Evolutionary conservation across 2,113 vertebrate genomes (phyloP), one percentile per base, ranked within the genome.

Genomic region (Dermatemys mawii): DNA sequence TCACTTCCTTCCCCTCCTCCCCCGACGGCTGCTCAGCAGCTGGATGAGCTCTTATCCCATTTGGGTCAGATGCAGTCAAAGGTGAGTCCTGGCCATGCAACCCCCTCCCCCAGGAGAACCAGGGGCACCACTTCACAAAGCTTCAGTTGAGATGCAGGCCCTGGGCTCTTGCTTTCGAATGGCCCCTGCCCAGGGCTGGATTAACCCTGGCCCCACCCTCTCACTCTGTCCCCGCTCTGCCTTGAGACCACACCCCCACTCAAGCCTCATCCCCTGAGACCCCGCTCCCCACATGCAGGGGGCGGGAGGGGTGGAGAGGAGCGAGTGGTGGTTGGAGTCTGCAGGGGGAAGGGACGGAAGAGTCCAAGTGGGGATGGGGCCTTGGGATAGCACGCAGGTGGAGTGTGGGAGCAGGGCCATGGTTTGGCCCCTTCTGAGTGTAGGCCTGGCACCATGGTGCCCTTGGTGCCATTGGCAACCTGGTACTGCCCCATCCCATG

Each of bases 1-100:
- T 53, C 10, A 5, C 16, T 11, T 1, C 6, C 89, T 8, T 84
- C 76, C 0, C 35, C 88, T 29, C 38, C 96, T 7, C 84, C 94
- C 86, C 97, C 89, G 0, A 88, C 90, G 2, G 98, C 97, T 0
- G 89, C 97, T 14, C 87, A 60, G 51, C 98, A 98, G 92, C 16
- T 98, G 91, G 98, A 98, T 1, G 97, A 98, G 46, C 97, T 98
- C 84, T 97, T 98, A 97, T 94, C 97, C 0, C 93, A 96, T 48
- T 92, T 98, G 75, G 95, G 93, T 84, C 94, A 97, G 8, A 93
- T 95, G 51, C 96, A 98, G 93, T 85, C 32, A 27, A 92, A 97
- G 97, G 98, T 98, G 80, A 97, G 96, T 81, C 8, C 8, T 1
- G 6, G n/a, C 14, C 38, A 49, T 6, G 8, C 29, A 78, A 32